Conservation (phyloP, 2,797 vertebrate genomes). For the Hippopotamyrus pictus region DNA sequence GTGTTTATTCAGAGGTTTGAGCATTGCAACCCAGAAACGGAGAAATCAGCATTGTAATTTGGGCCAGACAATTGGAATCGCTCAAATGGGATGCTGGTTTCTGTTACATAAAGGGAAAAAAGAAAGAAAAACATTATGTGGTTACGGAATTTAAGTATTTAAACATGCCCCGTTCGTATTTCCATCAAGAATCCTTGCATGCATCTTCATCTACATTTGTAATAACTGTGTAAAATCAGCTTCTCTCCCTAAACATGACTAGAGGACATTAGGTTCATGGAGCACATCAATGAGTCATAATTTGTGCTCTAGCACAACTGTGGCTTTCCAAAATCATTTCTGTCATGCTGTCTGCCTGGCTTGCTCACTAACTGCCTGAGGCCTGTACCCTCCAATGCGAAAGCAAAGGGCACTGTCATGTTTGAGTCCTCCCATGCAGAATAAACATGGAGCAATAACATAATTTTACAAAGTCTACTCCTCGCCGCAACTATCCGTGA, state of each 20-base stretch:
- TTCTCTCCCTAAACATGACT: conserved; percentile 10
- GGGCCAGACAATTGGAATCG: neutral
- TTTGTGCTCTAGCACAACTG: conserved; percentile 9
- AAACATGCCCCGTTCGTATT: neutral
- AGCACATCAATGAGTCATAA: conserved; percentile 16
- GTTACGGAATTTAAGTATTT: conserved; percentile 1
- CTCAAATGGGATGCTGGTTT: neutral
- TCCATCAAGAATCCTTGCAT: neutral
- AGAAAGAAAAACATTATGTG: neutral
- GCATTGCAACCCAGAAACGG: neutral
- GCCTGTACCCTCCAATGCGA: neutral
- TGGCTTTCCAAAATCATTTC: conserved; percentile 11
- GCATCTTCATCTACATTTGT: neutral
- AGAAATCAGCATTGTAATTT: neutral
- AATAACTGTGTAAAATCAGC: conserved; percentile 8
- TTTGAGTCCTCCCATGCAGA: conserved; percentile 10
- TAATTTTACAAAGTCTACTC: neutral
- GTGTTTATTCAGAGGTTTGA: neutral
- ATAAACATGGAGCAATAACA: conserved; percentile 9
- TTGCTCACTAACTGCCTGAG: neutral
- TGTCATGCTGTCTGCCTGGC: conserved; percentile 5
- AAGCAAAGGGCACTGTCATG: conserved; percentile 14
- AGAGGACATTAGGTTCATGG: conserved; percentile 15
- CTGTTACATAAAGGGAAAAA: neutral
- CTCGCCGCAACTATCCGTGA: neutral